These are phyloP conservation scores for Anableps anableps DNA, from an alignment of 2,797 vertebrate species.

Conservation along the genomic window DNA sequence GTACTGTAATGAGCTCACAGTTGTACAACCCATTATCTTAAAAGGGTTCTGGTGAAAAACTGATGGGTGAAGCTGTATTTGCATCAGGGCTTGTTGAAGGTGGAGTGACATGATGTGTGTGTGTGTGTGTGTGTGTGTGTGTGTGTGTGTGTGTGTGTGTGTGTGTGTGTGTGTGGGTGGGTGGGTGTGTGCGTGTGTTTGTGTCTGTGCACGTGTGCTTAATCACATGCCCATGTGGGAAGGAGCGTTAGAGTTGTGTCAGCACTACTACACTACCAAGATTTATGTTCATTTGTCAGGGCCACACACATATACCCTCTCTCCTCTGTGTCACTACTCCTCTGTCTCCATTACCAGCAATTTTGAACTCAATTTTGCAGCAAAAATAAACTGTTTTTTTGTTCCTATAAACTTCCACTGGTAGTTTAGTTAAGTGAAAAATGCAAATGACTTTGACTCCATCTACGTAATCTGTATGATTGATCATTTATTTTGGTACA, in stretches of 20 bases:
- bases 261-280: conserved; percentile 65
- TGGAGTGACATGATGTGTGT: not conserved
- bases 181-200: no score
- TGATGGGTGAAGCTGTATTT: conserved; percentile 22
- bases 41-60: conserved; percentile 62
- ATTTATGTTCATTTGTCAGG: conserved; percentile 58
- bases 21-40: conserved; percentile 75
- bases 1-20: conserved; percentile 22
- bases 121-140: not conserved
- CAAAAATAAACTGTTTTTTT: conserved; percentile 5
- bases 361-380: not conserved
- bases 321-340: not conserved
- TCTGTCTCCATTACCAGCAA: not conserved
- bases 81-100: conserved; percentile 31
- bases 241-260: conserved; percentile 61
- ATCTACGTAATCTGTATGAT: not conserved
- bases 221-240: conserved; percentile 25
- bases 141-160: no score
- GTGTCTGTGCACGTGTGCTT: not conserved
- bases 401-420: not conserved
- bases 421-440: not conserved
- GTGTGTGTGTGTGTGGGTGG: not conserved
- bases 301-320: not conserved
- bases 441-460: not conserved
- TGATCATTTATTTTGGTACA: not conserved